Percentiles rank a stretch among this genome's conserved stretches.
These are phyloP conservation scores for Nyctibius bracteatus DNA, from an alignment of 2,113 vertebrate species.

Conservation along the genomic window DNA sequence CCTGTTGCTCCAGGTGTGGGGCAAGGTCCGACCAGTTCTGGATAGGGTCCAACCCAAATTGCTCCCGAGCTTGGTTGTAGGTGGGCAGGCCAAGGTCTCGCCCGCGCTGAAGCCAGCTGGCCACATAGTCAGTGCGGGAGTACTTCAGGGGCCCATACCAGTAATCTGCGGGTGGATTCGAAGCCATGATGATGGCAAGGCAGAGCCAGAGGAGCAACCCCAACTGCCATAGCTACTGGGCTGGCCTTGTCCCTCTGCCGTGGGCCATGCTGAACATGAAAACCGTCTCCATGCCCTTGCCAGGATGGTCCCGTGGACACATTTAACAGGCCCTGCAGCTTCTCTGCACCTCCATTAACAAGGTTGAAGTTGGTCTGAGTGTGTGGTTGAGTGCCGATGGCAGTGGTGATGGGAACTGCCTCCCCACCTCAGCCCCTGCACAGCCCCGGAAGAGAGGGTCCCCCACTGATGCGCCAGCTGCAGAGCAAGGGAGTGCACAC, in stretches of 20 bases:
- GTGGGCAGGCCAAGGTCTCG: slow-evolving; percentile 88
- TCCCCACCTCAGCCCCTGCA: slow-evolving; percentile 51
- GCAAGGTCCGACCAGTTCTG: slow-evolving; percentile 78
- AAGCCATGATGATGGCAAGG: not conserved
- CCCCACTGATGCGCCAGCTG: fast-evolving
- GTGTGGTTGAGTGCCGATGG: not conserved
- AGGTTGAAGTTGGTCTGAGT: not conserved
- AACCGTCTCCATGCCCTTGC: not conserved
- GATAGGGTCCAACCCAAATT: slow-evolving; percentile 69
- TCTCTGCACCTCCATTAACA: not conserved
- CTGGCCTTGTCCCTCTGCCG: not conserved
- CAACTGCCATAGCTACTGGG: not conserved
- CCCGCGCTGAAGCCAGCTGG: slow-evolving; percentile 84
- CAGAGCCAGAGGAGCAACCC: not conserved
- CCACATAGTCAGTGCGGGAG: slow-evolving; percentile 85
- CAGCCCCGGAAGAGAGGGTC: not conserved
- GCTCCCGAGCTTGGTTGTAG: slow-evolving; percentile 77
- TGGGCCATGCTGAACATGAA: not conserved
- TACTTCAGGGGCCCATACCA: slow-evolving; percentile 89
- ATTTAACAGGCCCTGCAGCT: not conserved
- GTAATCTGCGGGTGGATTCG: slow-evolving; percentile 75
- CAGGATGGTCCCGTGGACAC: fast-evolving
- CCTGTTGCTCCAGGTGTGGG: slow-evolving; percentile 57
- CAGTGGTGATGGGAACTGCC: not conserved
- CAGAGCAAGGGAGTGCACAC: slow-evolving; percentile 52